Evolutionary conservation across 2,797 vertebrate genomes (phyloP).

Genomic region (Atherinosoma microstoma): DNA sequence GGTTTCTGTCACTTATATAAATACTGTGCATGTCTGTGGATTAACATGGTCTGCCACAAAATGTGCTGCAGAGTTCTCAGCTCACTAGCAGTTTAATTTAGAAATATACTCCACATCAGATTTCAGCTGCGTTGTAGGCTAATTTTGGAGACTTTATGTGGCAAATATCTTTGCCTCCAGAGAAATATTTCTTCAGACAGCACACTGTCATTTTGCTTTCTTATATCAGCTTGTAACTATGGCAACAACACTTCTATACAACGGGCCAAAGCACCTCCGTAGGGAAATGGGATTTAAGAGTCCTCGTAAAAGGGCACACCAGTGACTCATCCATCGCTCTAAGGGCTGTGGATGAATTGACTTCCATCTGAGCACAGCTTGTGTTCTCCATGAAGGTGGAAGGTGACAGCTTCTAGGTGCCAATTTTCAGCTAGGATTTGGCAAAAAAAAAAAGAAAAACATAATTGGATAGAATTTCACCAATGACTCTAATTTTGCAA

Average conservation of each 20-base stretch:
- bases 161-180: background rate
- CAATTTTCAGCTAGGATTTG: background rate
- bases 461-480: background rate
- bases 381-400: constrained; percentile 1
- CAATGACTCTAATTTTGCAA: background rate
- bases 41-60: background rate
- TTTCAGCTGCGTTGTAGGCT: background rate
- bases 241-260: background rate
- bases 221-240: background rate
- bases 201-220: background rate
- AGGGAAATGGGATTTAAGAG: constrained; percentile 29
- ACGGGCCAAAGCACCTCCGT: constrained; percentile 1
- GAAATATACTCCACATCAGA: background rate
- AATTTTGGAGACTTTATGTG: no score
- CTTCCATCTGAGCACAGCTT: constrained; percentile 12
- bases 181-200: constrained; percentile 1
- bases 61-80: background rate
- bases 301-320: background rate
- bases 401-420: background rate
- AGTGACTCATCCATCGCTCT: constrained; percentile 19
- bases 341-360: constrained; percentile 2
- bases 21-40: background rate
- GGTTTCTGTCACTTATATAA: background rate
- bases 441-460: no score
- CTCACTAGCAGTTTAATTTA: background rate